Evolutionary conservation across 92 coral and sea anemone species (phyloP).

Genomic region (Bergia puertoricense): DNA sequence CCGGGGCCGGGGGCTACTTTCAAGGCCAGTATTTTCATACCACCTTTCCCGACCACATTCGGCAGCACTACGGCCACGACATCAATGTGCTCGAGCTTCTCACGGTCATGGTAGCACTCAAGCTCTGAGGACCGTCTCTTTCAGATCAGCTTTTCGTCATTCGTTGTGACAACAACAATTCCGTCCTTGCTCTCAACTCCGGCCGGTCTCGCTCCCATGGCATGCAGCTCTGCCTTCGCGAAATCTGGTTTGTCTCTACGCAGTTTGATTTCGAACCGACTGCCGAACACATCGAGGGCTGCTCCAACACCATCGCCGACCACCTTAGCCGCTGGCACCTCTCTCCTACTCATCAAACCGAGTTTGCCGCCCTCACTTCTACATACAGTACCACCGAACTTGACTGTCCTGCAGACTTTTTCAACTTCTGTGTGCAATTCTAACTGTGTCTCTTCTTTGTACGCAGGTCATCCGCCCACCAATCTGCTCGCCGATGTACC

Average conservation of each 20-base stretch:
- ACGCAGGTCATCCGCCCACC: neutral
- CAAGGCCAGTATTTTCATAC: no score
- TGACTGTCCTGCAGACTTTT: no score
- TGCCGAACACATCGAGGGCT: neutral
- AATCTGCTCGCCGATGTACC: neutral
- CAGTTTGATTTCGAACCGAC: neutral
- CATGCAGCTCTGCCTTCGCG: neutral
- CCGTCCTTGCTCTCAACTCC: neutral
- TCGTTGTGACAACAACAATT: neutral
- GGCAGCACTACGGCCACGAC: no score
- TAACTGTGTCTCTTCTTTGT: neutral
- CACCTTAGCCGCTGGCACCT: conserved; percentile 8
- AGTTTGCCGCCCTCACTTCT: no score
- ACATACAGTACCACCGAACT: neutral
- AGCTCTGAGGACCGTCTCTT: no score
- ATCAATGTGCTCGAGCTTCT: no score
- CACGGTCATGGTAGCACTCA: no score
- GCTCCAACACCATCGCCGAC: neutral
- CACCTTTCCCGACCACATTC: no score
- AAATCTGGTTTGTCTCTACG: neutral
- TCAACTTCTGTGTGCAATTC: no score
- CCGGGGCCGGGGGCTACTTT: no score
- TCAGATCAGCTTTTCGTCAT: no score
- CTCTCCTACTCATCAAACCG: no score
- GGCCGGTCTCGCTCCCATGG: neutral